phyloP scores from a whole-genome alignment of 2,113 vertebrate genomes.

The Leptocoma aspasia region DNA sequence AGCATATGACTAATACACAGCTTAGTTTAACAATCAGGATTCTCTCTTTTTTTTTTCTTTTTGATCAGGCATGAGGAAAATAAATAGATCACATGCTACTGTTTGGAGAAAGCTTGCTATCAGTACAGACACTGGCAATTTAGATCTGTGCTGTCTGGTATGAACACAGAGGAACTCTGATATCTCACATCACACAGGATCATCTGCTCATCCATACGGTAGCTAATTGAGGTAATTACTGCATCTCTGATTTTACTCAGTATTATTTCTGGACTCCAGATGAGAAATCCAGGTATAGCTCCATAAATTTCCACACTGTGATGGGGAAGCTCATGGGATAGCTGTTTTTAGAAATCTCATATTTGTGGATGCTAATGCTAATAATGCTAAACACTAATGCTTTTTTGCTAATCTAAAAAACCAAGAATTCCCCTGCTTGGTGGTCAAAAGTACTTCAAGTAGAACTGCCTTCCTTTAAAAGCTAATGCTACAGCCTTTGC shows the following conservation, averaged over 20 bases:
- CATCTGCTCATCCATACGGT: slow-evolving; percentile 48
- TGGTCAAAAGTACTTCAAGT: background rate
- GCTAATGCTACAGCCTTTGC: background rate
- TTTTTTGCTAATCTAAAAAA: background rate
- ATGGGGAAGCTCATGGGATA: background rate
- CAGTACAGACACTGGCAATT: background rate
- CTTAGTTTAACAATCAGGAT: background rate
- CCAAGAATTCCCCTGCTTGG: background rate
- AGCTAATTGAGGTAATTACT: slow-evolving; percentile 49
- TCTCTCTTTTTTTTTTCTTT: background rate
- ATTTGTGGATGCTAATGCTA: background rate
- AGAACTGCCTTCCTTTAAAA: background rate
- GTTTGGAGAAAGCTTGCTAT: background rate
- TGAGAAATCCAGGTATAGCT: background rate
- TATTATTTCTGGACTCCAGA: slow-evolving; percentile 1
- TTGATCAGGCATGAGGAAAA: background rate
- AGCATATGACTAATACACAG: background rate
- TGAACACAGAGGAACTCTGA: background rate
- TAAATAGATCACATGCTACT: background rate
- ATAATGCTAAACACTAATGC: no score
- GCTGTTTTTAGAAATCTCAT: background rate
- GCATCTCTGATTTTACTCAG: slow-evolving; percentile 1
- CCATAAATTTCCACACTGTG: background rate
- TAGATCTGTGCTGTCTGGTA: background rate
- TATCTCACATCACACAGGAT: background rate